Percentiles rank a stretch among this genome's conserved stretches.
These are phyloP conservation scores for Epizoanthus ramosus DNA, from an alignment of 92 coral and sea anemone species.

Conservation along the genomic window DNA sequence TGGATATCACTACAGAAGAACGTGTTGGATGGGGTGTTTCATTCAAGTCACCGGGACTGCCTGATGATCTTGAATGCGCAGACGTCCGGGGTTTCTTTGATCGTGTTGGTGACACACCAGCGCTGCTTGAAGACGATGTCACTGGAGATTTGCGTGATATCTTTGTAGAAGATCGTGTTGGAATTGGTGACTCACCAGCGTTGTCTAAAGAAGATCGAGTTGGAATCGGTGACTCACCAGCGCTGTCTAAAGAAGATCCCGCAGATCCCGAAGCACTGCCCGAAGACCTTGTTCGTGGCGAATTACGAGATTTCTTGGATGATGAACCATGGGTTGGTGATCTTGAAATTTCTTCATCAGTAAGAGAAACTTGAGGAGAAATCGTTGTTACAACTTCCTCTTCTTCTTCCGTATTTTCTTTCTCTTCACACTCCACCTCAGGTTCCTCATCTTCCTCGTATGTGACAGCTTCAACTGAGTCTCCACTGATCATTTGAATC, in stretches of 20 bases:
- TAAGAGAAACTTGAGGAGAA: background rate
- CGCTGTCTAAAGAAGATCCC: no score
- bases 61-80: background rate
- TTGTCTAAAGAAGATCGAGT: background rate
- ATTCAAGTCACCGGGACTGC: background rate
- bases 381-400: slow-evolving; percentile 34
- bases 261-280: background rate
- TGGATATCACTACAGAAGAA: background rate
- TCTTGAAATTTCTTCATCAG: background rate
- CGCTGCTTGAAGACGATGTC: background rate
- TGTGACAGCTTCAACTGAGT: slow-evolving; percentile 44
- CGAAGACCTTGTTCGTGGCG: slow-evolving; percentile 22
- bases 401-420: slow-evolving; percentile 43
- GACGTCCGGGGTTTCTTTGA: background rate
- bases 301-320: background rate
- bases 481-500: slow-evolving; percentile 47
- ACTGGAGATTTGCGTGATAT: background rate
- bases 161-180: slow-evolving; percentile 1
- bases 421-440: slow-evolving; percentile 41
- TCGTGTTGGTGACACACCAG: background rate
- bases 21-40: background rate
- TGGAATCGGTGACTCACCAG: background rate
- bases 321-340: background rate
- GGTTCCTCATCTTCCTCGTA: slow-evolving; percentile 64
- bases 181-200: background rate